A percentile compares a stretch with the other conserved stretches of the same genome.
Conservation (phyloP, 2,888 invertebrate genomes). For the Blastobasis lacticolella region DNA sequence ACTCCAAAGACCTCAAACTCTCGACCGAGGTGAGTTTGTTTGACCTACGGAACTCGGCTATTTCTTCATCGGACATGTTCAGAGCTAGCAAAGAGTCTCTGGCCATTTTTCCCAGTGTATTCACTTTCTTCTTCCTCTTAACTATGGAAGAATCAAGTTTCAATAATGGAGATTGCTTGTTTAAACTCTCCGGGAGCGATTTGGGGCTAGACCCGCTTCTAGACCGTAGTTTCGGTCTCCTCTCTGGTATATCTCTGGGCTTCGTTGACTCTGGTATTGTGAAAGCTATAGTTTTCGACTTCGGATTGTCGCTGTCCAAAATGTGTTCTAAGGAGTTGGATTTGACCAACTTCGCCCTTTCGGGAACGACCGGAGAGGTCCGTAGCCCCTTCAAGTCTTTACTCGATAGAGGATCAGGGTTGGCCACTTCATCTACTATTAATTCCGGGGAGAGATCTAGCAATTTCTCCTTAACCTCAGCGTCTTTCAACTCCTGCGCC, state of each 20-base stretch:
- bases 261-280: slow-evolving; percentile 56
- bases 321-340: slow-evolving; percentile 57
- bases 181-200: slow-evolving; percentile 59
- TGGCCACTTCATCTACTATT: slow-evolving; percentile 51
- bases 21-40: slow-evolving; percentile 63
- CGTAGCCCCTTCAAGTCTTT: slow-evolving; percentile 40
- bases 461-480: slow-evolving; percentile 48
- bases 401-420: slow-evolving; percentile 44
- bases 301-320: slow-evolving; percentile 41
- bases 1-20: slow-evolving; percentile 57
- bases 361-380: slow-evolving; percentile 51
- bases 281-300: slow-evolving; percentile 53
- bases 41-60: slow-evolving; percentile 56
- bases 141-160: slow-evolving; percentile 45
- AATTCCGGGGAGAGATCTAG: slow-evolving; percentile 60
- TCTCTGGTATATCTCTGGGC: slow-evolving; percentile 59
- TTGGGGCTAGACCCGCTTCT: slow-evolving; percentile 63
- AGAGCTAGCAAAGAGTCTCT: slow-evolving; percentile 59
- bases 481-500: slow-evolving; percentile 54
- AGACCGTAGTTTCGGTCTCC: slow-evolving; percentile 42
- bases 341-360: slow-evolving; percentile 56
- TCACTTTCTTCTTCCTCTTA: slow-evolving; percentile 59
- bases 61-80: slow-evolving; percentile 66
- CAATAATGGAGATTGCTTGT: slow-evolving; percentile 47
- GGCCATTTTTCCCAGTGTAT: slow-evolving; percentile 63